Conservation (phyloP, 2,888 invertebrate genomes). For the Hybos culiciformis region DNA sequence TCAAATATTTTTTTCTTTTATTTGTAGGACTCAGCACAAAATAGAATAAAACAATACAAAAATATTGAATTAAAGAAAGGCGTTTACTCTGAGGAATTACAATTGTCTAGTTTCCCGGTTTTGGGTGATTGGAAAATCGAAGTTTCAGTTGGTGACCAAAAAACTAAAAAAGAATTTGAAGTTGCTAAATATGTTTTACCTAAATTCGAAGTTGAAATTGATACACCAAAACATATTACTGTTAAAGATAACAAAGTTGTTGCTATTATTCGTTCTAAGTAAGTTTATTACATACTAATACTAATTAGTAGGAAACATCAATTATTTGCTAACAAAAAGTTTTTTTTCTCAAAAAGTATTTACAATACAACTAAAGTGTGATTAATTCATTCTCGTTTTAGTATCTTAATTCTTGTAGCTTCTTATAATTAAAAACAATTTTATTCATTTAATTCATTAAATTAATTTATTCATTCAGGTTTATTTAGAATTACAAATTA, state of each 20-base stretch:
- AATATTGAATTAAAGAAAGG: constrained; percentile 54
- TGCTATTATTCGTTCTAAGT: constrained; percentile 71
- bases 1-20: not conserved
- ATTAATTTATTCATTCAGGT: no score
- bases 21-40: constrained; percentile 55
- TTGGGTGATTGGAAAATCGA: constrained; percentile 80
- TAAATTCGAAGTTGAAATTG: constrained; percentile 78
- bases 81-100: constrained; percentile 60
- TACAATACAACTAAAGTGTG: no score
- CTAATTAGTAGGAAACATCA: no score
- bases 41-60: constrained; percentile 70
- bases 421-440: no score
- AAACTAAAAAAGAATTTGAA: constrained; percentile 33
- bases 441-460: no score
- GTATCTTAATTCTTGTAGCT: no score
- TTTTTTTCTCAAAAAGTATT: no score
- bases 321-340: no score
- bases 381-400: no score
- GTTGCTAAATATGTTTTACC: constrained; percentile 85
- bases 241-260: constrained; percentile 65
- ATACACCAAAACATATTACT: constrained; percentile 67
- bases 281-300: no score
- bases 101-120: constrained; percentile 67
- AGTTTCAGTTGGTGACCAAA: constrained; percentile 41
- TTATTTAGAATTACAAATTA: no score